Evolutionary conservation across 2,113 vertebrate genomes (phyloP), one percentile per base, ranked within the genome.

Genomic region (Pluvianellus socialis): DNA sequence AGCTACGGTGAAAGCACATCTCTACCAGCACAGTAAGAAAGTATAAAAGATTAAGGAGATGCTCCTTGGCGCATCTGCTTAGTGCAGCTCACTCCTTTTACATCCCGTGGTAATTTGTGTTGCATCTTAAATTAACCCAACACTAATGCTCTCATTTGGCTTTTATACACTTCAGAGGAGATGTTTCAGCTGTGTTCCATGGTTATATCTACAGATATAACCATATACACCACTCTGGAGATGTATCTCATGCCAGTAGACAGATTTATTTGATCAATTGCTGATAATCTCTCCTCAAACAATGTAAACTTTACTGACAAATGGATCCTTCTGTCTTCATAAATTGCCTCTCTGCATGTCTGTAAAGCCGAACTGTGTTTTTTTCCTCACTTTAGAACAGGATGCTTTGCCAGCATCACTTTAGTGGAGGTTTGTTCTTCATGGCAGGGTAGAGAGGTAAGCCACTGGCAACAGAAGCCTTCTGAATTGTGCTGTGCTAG

Each of bases 1-100:
- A 80, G 53, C 67, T 86, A 15, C 1, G 1, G 38, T 45, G 58
- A 66, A 72, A 76, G 27, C 52, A 83, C 2, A 0, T 62, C 75
- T 77, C 47, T 84, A 58, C 35, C 68, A 89, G 68, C 38, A 72
- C 56, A 65, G 40, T 17, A 74, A 74, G 50, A 74, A 91, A 63
- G 44, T 30, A 91, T 86, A 61, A 94, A 94, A 96, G 47, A 94
- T 88, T 88, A 88, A 91, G 91, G 70, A 81, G 52, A 53, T 80
- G 76, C 26, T 89, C n/a, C 55, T 83, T 92, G 55, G 79, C 52
- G 63, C 44, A 59, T 81, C 42, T 89, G 45, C 77, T 81, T 62
- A 81, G 16, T 79, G 47, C 27, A 95, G 76, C 83, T 92, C 80
- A 61, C 56, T 91, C 32, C 38, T 84, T 80, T 55, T 77, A 74